Percentiles rank a stretch among this genome's conserved stretches.
Evolutionary conservation across 1,140 invertebrate species (phyloP).

Genomic region (Cheumatopsyche charites): DNA sequence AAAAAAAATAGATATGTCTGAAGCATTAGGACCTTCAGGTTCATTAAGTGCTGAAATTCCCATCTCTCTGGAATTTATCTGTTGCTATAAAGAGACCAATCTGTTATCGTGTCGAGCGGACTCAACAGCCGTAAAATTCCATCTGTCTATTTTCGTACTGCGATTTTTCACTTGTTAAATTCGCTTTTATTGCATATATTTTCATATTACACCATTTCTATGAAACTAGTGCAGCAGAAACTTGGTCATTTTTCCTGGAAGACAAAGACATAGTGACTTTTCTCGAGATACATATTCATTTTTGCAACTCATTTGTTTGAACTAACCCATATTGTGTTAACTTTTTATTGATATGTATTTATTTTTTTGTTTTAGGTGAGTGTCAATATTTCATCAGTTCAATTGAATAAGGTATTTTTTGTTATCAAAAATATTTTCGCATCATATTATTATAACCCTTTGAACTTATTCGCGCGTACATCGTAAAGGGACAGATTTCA

Average conservation of each 20-base stretch:
- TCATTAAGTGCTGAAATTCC: constrained; percentile 27
- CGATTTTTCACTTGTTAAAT: constrained; percentile 20
- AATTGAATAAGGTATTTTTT: too few species aligned
- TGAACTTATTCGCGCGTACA: background rate
- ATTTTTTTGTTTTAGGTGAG: background rate
- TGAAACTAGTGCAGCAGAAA: background rate
- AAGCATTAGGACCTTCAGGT: background rate
- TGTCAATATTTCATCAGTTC: background rate
- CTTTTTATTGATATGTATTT: background rate
- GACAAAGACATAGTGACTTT: too few species aligned
- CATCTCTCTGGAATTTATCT: constrained; percentile 28
- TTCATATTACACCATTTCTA: background rate
- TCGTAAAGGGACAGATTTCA: background rate
- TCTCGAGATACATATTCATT: too few species aligned
- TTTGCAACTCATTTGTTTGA: too few species aligned
- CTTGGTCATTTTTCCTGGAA: too few species aligned
- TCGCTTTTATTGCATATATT: constrained; percentile 16
- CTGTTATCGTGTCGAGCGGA: constrained; percentile 27
- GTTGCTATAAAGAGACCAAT: constrained; percentile 21
- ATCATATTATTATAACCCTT: too few species aligned
- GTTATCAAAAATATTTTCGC: too few species aligned
- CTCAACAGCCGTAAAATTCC: constrained; percentile 18
- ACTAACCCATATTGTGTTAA: too few species aligned
- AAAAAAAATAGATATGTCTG: too few species aligned
- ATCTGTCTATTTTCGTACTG: constrained; percentile 22